These are phyloP conservation scores for Parapristionchus giblindavisi DNA, from an alignment of 2,888 invertebrate genomes.

Conservation along the genomic window DNA sequence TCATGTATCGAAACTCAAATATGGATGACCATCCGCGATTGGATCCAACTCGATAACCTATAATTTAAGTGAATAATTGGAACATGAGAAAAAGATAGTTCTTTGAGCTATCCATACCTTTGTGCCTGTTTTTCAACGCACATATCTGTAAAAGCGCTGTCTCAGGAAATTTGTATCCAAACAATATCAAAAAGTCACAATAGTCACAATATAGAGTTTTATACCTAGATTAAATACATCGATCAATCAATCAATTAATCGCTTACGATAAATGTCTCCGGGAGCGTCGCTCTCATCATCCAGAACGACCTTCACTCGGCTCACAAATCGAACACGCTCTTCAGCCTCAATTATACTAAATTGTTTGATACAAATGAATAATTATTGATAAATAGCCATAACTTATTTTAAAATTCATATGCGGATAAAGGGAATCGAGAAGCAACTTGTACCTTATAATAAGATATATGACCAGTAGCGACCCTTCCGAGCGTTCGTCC, in stretches of 20 bases:
- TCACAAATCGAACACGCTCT: not conserved
- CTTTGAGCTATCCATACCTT: too few species aligned
- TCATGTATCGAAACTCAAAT: slow-evolving; percentile 58
- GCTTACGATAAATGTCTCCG: slow-evolving; percentile 20
- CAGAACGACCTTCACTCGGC: slow-evolving; percentile 28
- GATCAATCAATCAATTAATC: not conserved
- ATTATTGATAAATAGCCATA: not conserved
- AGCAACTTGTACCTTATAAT: not conserved
- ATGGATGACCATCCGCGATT: slow-evolving; percentile 57
- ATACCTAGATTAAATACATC: too few species aligned
- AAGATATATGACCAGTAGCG: slow-evolving; percentile 2
- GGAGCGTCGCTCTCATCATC: slow-evolving; percentile 16
- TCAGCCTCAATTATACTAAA: slow-evolving; percentile 15
- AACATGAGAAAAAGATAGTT: slow-evolving; percentile 1
- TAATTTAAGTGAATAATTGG: not conserved
- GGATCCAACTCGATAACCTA: slow-evolving; percentile 57
- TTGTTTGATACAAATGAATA: not conserved
- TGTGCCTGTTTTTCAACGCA: not conserved
- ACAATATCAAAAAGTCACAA: too few species aligned
- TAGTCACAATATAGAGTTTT: too few species aligned
- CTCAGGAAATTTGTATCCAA: too few species aligned
- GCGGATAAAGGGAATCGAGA: not conserved
- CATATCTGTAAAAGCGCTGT: too few species aligned
- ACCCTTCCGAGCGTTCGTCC: slow-evolving; percentile 13
- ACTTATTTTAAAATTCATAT: not conserved